Base-by-base conservation (phyloP, 2,888 invertebrate genomes). In the Apeira syringaria region DNA sequence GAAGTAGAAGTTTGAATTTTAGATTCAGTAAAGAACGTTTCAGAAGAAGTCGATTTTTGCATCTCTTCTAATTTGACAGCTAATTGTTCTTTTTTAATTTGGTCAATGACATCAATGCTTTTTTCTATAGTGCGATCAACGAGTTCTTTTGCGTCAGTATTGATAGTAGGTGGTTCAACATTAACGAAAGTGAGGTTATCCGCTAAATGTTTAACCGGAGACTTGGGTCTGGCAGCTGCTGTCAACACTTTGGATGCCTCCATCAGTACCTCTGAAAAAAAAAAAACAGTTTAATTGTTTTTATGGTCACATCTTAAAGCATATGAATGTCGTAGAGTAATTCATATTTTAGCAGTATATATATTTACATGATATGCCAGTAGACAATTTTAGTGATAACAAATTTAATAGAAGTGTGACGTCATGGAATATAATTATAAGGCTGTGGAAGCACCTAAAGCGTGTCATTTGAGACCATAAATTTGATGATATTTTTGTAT, bases 141-240 rank as follows among this genome's bases (percentile, higher is more conserved):
- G 17, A 91, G 69, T 61, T 91, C 92, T 54, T 84, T 91, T 15
- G 91, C 91, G 47, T 91, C 91, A 35, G 78, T 91, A 0, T 91
- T 91, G 18, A 88, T 74, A 12, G 90, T 91, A 17, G 92, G 91
- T 56, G 91, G 90, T 49, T 89, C 87, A 17, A 90, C 85, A 53
- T 89, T 90, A 3, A 90, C 74, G 50, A 90, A 90, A 18, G 88
- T 74, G 11, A 88, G 49, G 50, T 90, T 87, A 53, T 89, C 90
- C 9, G 81, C 82, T 50, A 87, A 58, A 59, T 90, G 88, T 71
- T 87, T 88, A 7, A 80, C 81, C 13, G 90, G 90, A 53, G 90
- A 90, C 65, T 83, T 88, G 5, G 89, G 80, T 58, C 80, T 85
- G 60, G 80, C 74, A 47, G 79, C 82, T 62, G 70, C 74, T 61